phyloP scores from a whole-genome alignment of 2,797 vertebrate species.

The Rachycentron canadum region DNA sequence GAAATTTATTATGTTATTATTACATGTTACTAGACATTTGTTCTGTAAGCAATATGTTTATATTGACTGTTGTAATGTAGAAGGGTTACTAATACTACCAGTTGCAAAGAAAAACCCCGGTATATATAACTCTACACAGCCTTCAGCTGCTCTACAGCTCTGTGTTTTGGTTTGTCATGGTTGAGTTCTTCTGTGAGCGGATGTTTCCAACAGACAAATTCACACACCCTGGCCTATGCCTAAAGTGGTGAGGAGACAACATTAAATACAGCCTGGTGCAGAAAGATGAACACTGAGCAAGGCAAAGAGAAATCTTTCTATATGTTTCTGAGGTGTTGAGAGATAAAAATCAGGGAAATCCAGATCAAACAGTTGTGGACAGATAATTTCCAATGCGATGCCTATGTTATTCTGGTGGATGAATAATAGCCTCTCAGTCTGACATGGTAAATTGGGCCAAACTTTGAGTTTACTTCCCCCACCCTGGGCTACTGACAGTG shows the following conservation, averaged over 20 bases:
- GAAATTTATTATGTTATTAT: not conserved
- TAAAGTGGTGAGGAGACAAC: not conserved
- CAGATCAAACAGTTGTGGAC: not conserved
- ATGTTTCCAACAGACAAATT: not conserved
- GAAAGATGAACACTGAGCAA: not conserved
- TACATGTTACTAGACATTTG: not conserved
- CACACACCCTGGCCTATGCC: not conserved
- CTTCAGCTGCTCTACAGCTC: not conserved
- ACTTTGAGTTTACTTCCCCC: not conserved
- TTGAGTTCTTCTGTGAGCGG: not conserved
- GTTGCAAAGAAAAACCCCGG: not conserved
- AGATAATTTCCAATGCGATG: not conserved
- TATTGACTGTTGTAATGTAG: not conserved
- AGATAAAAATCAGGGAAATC: not conserved
- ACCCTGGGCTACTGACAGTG: not conserved
- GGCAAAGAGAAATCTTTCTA: too few species aligned
- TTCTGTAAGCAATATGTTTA: not conserved
- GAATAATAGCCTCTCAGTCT: constrained; percentile 1
- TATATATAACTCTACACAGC: not conserved
- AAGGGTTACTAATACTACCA: not conserved
- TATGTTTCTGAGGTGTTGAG: not conserved
- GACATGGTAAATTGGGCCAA: not conserved
- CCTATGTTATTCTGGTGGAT: constrained; percentile 1
- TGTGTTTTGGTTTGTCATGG: not conserved
- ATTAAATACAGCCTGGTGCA: not conserved